phyloP scores from a whole-genome alignment of 2,113 vertebrate species.

The Xenopus laevis region DNA sequence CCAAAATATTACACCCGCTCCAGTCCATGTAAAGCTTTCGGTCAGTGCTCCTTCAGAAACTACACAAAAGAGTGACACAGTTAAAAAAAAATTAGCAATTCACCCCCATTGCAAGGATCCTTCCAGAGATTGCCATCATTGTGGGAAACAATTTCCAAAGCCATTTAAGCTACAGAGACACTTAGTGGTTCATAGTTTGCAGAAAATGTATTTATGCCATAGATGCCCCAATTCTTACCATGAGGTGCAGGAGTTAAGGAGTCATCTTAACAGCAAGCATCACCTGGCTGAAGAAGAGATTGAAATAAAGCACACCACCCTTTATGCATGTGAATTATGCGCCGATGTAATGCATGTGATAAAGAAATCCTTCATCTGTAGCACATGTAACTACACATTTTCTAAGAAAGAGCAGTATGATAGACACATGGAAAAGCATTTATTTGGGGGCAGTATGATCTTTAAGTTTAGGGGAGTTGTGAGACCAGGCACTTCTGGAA shows the following conservation, averaged over 20 bases:
- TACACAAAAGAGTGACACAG: slow-evolving; percentile 59
- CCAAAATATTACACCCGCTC: slow-evolving; percentile 55
- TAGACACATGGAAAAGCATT: slow-evolving; percentile 95
- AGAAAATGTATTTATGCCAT: slow-evolving; percentile 91
- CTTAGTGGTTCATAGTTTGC: slow-evolving; percentile 91
- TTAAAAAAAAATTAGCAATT: slow-evolving; percentile 70
- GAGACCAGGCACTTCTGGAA: slow-evolving; percentile 67
- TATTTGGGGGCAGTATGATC: slow-evolving; percentile 75
- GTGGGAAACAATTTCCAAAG: slow-evolving; percentile 95
- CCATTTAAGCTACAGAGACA: slow-evolving; percentile 97
- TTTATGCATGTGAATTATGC: slow-evolving; percentile 92
- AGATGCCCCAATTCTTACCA: slow-evolving; percentile 86
- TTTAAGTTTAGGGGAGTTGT: slow-evolving; percentile 85
- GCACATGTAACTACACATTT: slow-evolving; percentile 97
- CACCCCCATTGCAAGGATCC: slow-evolving; percentile 93
- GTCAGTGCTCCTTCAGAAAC: slow-evolving; percentile 60
- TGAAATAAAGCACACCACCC: slow-evolving; percentile 87
- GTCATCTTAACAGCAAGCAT: slow-evolving; percentile 79
- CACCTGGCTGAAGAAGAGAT: slow-evolving; percentile 71
- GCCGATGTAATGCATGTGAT: slow-evolving; percentile 94
- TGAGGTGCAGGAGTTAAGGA: slow-evolving; percentile 79
- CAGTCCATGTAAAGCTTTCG: slow-evolving; percentile 39
- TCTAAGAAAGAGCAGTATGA: slow-evolving; percentile 96
- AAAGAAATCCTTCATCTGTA: slow-evolving; percentile 95
- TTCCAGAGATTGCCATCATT: slow-evolving; percentile 95